phyloP scores from a whole-genome alignment of 2,888 invertebrate genomes.

The Strigamia crassipes region DNA sequence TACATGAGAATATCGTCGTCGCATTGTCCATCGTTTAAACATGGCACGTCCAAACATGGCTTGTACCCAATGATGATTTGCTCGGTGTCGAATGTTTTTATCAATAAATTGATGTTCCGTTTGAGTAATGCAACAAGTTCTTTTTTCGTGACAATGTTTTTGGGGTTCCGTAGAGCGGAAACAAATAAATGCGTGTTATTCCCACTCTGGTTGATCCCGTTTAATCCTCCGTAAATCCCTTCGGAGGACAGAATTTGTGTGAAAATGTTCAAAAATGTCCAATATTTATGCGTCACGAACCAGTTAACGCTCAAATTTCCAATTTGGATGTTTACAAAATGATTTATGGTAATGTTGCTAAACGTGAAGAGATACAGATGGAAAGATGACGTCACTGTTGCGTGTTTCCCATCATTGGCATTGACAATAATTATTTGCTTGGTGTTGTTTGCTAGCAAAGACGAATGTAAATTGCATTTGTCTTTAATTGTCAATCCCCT shows the following conservation, averaged over 20 bases:
- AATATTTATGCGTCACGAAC: slow-evolving; percentile 78
- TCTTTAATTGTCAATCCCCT: slow-evolving; percentile 64
- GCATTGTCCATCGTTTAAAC: slow-evolving; percentile 63
- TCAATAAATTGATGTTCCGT: neutral
- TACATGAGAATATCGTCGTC: slow-evolving; percentile 58
- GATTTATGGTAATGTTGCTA: slow-evolving; percentile 78
- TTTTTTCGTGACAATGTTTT: slow-evolving; percentile 56
- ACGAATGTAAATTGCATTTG: slow-evolving; percentile 73
- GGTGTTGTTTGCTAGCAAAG: slow-evolving; percentile 64
- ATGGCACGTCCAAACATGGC: slow-evolving; percentile 65
- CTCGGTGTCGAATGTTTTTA: neutral
- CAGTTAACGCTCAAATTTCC: slow-evolving; percentile 72
- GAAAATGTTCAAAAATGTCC: slow-evolving; percentile 72
- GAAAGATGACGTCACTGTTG: slow-evolving; percentile 83
- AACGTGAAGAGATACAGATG: slow-evolving; percentile 80
- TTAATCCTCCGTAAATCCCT: neutral
- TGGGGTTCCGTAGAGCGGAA: slow-evolving; percentile 75
- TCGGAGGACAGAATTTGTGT: slow-evolving; percentile 66
- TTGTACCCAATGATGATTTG: slow-evolving; percentile 54
- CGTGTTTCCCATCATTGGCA: slow-evolving; percentile 87
- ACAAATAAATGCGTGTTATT: slow-evolving; percentile 46
- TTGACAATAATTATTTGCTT: slow-evolving; percentile 71
- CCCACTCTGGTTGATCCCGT: slow-evolving; percentile 21
- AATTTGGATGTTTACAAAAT: slow-evolving; percentile 78
- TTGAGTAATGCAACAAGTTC: neutral